phyloP scores from a whole-genome alignment of 2,113 vertebrate species.

The Perca flavescens region DNA sequence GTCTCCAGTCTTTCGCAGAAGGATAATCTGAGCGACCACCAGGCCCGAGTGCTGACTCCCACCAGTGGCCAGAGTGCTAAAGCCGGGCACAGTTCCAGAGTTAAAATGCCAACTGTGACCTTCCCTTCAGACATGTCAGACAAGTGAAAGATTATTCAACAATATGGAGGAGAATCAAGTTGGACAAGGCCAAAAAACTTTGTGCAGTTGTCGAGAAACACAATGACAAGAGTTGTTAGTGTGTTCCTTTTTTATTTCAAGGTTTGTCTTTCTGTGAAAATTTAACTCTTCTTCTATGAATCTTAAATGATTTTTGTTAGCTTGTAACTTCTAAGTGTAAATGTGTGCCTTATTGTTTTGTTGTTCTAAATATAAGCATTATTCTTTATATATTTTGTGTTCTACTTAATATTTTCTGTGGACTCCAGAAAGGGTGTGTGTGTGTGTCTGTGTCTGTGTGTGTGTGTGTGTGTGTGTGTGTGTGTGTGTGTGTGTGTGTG shows the following conservation, averaged over 20 bases:
- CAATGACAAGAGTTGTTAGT: not conserved
- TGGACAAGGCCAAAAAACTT: constrained; percentile 37
- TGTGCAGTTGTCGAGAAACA: constrained; percentile 13
- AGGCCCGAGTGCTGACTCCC: constrained; percentile 20
- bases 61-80: not conserved
- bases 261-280: not conserved
- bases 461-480: no score
- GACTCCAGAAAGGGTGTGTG: no score
- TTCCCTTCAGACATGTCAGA: constrained; percentile 27
- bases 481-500: no score
- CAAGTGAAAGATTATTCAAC: constrained; percentile 23
- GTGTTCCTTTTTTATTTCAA: constrained; percentile 8
- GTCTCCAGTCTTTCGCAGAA: constrained; percentile 14
- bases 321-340: not conserved
- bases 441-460: no score
- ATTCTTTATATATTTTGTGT: no score
- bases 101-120: constrained; percentile 30
- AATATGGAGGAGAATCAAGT: constrained; percentile 33
- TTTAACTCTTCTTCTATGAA: not conserved
- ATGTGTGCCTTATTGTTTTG: no score
- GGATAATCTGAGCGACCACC: constrained; percentile 37
- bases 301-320: no score
- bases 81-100: not conserved
- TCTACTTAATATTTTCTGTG: no score
- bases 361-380: no score